phyloP scores from a whole-genome alignment of 2,888 invertebrate species.

The Stegophylla sp. region DNA sequence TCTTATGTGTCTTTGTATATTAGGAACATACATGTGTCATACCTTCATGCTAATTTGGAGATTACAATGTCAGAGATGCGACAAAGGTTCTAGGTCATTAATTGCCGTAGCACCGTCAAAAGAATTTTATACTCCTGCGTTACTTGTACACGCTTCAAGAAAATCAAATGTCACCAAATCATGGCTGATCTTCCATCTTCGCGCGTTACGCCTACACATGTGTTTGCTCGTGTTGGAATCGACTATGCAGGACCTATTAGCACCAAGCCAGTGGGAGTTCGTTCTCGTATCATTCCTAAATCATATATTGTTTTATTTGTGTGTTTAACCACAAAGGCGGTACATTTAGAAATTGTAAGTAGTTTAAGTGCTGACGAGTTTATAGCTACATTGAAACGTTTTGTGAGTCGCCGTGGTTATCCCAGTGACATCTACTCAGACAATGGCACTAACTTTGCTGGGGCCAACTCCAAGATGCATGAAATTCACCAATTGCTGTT shows the following conservation, averaged over 20 bases:
- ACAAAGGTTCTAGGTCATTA: neutral
- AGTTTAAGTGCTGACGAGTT: neutral
- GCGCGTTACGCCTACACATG: neutral
- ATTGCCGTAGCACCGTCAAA: neutral
- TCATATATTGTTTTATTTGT: neutral
- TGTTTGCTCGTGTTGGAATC: neutral
- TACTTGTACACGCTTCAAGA: neutral
- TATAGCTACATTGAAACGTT: neutral
- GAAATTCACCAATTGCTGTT: neutral
- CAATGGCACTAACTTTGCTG: constrained; percentile 33
- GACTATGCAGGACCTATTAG: neutral
- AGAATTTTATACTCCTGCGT: neutral
- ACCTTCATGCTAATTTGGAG: neutral
- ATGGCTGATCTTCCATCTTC: neutral
- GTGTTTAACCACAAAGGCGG: neutral
- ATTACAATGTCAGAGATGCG: neutral
- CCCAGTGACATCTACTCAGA: neutral
- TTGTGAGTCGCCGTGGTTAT: neutral
- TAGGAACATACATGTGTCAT: neutral
- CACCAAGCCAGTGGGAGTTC: neutral
- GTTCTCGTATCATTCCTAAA: neutral
- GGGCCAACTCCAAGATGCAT: constrained; percentile 2
- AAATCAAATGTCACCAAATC: neutral
- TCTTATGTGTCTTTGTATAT: neutral
- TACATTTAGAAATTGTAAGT: neutral